These are phyloP conservation scores for Homarus gammarus DNA, from an alignment of 2,888 invertebrate genomes.

Conservation along the genomic window DNA sequence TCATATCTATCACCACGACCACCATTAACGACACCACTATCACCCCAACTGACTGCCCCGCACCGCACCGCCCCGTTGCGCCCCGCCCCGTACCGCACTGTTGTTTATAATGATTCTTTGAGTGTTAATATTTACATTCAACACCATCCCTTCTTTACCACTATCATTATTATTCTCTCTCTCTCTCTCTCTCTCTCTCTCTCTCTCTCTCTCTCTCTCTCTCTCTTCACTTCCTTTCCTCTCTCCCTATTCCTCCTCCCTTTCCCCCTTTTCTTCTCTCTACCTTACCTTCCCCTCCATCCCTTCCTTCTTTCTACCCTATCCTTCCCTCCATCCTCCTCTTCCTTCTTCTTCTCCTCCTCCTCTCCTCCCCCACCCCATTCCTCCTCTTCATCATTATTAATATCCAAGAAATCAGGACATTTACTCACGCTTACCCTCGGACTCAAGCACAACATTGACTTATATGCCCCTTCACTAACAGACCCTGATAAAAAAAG, in stretches of 20 bases:
- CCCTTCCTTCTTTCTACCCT: neutral
- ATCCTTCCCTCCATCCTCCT: neutral
- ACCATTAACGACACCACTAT: too few relatives aligned
- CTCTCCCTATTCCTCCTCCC: neutral
- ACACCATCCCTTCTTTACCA: too few relatives aligned
- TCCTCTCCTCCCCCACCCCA: neutral
- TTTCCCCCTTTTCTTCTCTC: neutral
- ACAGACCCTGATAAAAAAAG: too few relatives aligned
- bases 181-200: too few relatives aligned
- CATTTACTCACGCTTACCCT: constrained; percentile 29
- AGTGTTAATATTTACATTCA: too few relatives aligned
- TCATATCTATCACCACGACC: too few relatives aligned
- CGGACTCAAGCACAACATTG: constrained; percentile 19
- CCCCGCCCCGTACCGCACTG: too few relatives aligned
- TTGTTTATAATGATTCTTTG: too few relatives aligned
- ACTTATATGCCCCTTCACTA: too few relatives aligned
- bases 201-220: too few relatives aligned
- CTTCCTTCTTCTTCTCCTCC: neutral
- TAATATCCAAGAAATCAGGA: constrained; percentile 45
- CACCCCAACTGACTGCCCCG: too few relatives aligned
- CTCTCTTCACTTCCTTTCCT: constrained; percentile 8
- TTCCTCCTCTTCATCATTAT: neutral
- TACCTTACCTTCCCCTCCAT: neutral
- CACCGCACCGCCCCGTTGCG: neutral
- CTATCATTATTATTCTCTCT: too few relatives aligned